phyloP scores from a whole-genome alignment of 2,888 invertebrate species.

The Ochropacha duplaris region DNA sequence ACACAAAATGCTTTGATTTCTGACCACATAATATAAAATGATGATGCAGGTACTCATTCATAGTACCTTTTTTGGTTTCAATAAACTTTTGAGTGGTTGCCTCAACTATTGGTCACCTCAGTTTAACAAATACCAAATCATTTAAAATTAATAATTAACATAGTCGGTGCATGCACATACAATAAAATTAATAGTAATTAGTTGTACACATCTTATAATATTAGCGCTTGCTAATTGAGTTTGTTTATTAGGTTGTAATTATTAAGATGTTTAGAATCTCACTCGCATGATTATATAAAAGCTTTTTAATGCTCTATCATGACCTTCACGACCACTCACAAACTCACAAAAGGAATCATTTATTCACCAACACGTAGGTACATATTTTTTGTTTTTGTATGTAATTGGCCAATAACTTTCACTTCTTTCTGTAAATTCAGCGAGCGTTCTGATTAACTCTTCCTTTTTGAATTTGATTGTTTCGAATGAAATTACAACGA shows the following conservation, averaged over 20 bases:
- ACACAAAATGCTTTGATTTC: too few species aligned
- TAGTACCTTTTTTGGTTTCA: too few species aligned
- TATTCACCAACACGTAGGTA: conserved; percentile 34
- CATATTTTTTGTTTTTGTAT: conserved; percentile 44
- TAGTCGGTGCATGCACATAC: too few species aligned
- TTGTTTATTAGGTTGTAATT: too few species aligned
- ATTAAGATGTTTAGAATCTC: conserved; percentile 14
- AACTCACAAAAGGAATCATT: conserved; percentile 38
- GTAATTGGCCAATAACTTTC: conserved; percentile 55
- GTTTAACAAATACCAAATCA: too few species aligned
- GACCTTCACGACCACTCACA: conserved; percentile 50
- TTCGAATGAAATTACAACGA: conserved; percentile 32
- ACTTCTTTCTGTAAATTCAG: conserved; percentile 60
- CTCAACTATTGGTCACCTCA: too few species aligned
- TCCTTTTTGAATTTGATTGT: conserved; percentile 49
- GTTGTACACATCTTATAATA: conserved; percentile 12
- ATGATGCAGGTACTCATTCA: too few species aligned
- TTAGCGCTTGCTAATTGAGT: conserved; percentile 5
- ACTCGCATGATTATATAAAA: conserved; percentile 23
- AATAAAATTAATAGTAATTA: conserved; percentile 4
- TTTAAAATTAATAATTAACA: too few species aligned
- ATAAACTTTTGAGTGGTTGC: too few species aligned
- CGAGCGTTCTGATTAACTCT: conserved; percentile 57
- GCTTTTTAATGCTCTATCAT: conserved; percentile 32
- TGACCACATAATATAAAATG: too few species aligned